Percentiles rank a stretch among this genome's conserved stretches.
Conservation (phyloP, 2,888 invertebrate species). For the Pachliopta kotzebuea region DNA sequence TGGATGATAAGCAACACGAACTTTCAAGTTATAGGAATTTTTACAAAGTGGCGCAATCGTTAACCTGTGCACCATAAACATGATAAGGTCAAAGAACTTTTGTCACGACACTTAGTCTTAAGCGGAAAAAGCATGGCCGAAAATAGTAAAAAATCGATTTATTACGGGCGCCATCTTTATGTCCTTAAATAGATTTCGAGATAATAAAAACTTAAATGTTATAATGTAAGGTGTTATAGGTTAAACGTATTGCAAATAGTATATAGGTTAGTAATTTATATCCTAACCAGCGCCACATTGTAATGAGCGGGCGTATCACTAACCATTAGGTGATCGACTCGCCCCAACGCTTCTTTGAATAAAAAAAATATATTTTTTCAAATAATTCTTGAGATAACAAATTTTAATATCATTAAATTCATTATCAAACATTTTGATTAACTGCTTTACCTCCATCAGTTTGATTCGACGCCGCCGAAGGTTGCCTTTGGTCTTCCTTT, state of each 20-base stretch:
- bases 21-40: slow-evolving; percentile 3
- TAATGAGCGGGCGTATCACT: too few relatives aligned
- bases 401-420: not conserved
- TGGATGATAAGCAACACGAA: not conserved
- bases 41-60: slow-evolving; percentile 4
- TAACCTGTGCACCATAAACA: slow-evolving; percentile 14
- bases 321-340: too few relatives aligned
- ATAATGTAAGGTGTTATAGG: not conserved
- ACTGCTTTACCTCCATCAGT: slow-evolving; percentile 67
- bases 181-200: not conserved
- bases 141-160: not conserved
- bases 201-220: not conserved
- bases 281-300: too few relatives aligned
- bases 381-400: too few relatives aligned
- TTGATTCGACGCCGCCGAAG: slow-evolving; percentile 48
- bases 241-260: too few relatives aligned
- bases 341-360: too few relatives aligned
- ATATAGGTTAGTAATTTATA: too few relatives aligned
- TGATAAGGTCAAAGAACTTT: slow-evolving; percentile 11
- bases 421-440: not conserved
- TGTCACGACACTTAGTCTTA: not conserved
- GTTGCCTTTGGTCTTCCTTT: slow-evolving; percentile 82
- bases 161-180: not conserved
- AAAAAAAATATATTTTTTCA: too few relatives aligned
- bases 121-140: not conserved